Base-by-base conservation (phyloP, 2,797 vertebrate species). In the Yasuhikotakia modesta region DNA sequence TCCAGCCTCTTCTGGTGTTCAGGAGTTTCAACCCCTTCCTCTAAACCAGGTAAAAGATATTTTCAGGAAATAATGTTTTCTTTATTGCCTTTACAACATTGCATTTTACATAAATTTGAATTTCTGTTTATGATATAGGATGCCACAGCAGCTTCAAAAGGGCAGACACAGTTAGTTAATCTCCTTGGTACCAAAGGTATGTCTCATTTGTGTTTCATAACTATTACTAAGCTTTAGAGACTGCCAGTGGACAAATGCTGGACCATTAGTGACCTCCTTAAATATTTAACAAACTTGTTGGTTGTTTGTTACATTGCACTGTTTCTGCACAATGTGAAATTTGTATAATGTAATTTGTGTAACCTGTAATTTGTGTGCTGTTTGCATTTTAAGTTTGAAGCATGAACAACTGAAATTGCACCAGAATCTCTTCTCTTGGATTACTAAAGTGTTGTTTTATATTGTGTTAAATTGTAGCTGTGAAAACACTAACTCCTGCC, bases 121-220 rank as follows among this genome's bases (percentile, higher is more conserved):
- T 73, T 79, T 79, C 48, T 70, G 1, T 45, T 13, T 3, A 70
- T 77, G 70, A 71, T 21, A 46, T 65, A 94, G 92, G 91, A 89
- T 73, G 86, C 88, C 22, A 84, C 87, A 70, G 87, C 88, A 46
- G 83, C 91, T 58, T 86, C 92, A 79, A 96, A 95, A 88, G 91
- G 85, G 72, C 94, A 92, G 74, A 83, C 88, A 17, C 95, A 95
- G 81, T 86, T 94, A 81, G 87, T 94, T 82, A 93, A 86, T 90
- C 92, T 95, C 76, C 90, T 95, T 73, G 93, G 93, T 92, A 95
- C 90, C 75, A 85, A 87, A 78, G 63, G 57, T 70, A 67, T 60
- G 71, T 43, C 5, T 82, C 48, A 14, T 0, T 46, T 60, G 48
- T 50, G 48, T 50, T 50, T 50, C 48, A n/a, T n/a, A 30, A 30